Percentiles rank a stretch among this genome's conserved stretches.
Conservation (phyloP, 2,888 invertebrate species). For the Drosophila trichaetosa region DNA sequence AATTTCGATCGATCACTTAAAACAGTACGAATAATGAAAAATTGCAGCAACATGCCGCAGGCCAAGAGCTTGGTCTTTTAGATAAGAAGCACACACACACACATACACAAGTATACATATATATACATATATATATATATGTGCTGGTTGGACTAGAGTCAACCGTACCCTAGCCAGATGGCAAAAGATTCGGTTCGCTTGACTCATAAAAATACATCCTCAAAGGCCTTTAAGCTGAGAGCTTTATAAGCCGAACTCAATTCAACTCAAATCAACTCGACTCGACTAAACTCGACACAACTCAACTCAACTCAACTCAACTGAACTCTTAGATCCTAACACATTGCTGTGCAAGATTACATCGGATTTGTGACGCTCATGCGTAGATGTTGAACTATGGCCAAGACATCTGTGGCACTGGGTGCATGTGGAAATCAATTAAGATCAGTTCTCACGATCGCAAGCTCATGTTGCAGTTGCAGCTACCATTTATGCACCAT, state of each 20-base stretch:
- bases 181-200: slow-evolving; percentile 21
- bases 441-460: slow-evolving; percentile 84
- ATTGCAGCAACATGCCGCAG: slow-evolving; percentile 69
- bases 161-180: slow-evolving; percentile 11
- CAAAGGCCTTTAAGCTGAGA: neutral
- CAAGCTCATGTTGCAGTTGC: slow-evolving; percentile 29
- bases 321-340: slow-evolving; percentile 3
- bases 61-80: slow-evolving; percentile 54
- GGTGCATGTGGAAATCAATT: slow-evolving; percentile 84
- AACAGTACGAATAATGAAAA: slow-evolving; percentile 75
- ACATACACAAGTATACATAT: neutral
- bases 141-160: slow-evolving; percentile 10
- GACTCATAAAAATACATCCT: slow-evolving; percentile 6
- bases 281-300: neutral
- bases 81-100: slow-evolving; percentile 46
- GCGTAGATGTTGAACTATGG: slow-evolving; percentile 64
- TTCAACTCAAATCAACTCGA: neutral
- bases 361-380: slow-evolving; percentile 64
- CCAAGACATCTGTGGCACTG: slow-evolving; percentile 69
- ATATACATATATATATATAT: neutral
- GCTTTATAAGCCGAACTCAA: neutral
- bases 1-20: slow-evolving; percentile 78
- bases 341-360: slow-evolving; percentile 31
- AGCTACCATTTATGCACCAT: slow-evolving; percentile 5
- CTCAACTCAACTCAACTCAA: slow-evolving; percentile 1